phyloP scores from a whole-genome alignment of 2,888 invertebrate species.

The Piscicola geometra region DNA sequence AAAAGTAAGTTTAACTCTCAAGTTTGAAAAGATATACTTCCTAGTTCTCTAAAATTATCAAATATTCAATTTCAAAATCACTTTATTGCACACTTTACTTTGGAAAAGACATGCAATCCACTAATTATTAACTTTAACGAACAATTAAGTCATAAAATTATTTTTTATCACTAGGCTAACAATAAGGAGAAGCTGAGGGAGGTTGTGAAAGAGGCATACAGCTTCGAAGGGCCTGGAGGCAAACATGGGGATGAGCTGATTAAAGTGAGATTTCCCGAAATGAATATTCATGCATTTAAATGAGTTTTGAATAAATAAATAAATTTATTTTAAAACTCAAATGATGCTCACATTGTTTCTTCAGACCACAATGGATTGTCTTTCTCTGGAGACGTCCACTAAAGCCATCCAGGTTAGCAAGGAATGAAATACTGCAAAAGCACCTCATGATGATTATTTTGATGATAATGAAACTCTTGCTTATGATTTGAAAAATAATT shows the following conservation, averaged over 20 bases:
- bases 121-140: too few species aligned
- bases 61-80: too few species aligned
- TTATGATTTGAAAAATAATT: neutral
- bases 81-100: too few species aligned
- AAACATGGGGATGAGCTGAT: neutral
- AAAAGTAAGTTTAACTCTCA: neutral
- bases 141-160: too few species aligned
- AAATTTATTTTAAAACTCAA: too few species aligned
- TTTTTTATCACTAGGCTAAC: neutral
- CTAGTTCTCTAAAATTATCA: too few species aligned
- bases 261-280: neutral
- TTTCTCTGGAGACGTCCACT: neutral
- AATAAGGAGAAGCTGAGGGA: neutral
- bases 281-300: too few species aligned
- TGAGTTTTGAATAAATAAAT: too few species aligned
- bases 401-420: slow-evolving; percentile 2
- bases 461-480: neutral
- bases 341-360: neutral
- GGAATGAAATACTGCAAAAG: too few species aligned
- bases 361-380: neutral
- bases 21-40: neutral
- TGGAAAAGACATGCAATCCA: too few species aligned
- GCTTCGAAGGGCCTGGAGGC: neutral
- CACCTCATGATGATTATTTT: neutral
- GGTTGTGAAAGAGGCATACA: neutral